These are phyloP conservation scores for Champsocephalus esox DNA, from an alignment of 2,797 vertebrate genomes.

Conservation along the genomic window DNA sequence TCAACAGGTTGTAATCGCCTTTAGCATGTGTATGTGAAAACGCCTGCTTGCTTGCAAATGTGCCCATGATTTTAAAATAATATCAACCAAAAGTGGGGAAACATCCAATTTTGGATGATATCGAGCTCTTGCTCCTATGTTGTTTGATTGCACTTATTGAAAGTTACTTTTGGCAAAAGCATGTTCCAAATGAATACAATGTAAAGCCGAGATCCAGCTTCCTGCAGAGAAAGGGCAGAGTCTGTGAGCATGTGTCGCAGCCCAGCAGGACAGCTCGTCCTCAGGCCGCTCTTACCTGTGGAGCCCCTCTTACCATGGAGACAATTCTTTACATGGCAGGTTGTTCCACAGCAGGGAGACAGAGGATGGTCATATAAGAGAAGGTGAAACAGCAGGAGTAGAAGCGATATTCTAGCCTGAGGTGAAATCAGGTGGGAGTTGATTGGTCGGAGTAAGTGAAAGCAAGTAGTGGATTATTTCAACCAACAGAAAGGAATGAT, in stretches of 20 bases:
- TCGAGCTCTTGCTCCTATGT: not conserved
- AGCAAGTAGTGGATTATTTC: conserved; percentile 28
- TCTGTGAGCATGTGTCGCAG: conserved; percentile 57
- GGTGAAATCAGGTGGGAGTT: conserved; percentile 55
- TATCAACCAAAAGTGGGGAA: not conserved
- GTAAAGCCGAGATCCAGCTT: conserved; percentile 38
- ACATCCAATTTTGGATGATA: not conserved
- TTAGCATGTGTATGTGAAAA: conserved; percentile 24
- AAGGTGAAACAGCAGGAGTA: conserved; percentile 71
- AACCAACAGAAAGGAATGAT: not conserved
- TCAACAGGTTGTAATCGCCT: conserved; percentile 61
- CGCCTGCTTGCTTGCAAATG: conserved; percentile 24
- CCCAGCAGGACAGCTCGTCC: conserved; percentile 73
- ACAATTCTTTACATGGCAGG: conserved; percentile 61
- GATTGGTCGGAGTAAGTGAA: conserved; percentile 49
- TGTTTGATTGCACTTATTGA: not conserved
- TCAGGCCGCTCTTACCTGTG: conserved; percentile 66
- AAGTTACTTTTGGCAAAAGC: not conserved
- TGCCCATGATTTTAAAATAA: conserved; percentile 20
- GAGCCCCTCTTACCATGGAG: conserved; percentile 59
- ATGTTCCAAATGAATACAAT: conserved; percentile 7
- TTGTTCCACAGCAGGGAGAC: conserved; percentile 58
- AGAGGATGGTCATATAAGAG: conserved; percentile 63
- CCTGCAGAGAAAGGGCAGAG: conserved; percentile 58
- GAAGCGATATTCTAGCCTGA: conserved; percentile 61